Evolutionary conservation across 1,140 invertebrate genomes (phyloP), one percentile per base, ranked within the genome.

Genomic region (Platyscapa corneri): DNA sequence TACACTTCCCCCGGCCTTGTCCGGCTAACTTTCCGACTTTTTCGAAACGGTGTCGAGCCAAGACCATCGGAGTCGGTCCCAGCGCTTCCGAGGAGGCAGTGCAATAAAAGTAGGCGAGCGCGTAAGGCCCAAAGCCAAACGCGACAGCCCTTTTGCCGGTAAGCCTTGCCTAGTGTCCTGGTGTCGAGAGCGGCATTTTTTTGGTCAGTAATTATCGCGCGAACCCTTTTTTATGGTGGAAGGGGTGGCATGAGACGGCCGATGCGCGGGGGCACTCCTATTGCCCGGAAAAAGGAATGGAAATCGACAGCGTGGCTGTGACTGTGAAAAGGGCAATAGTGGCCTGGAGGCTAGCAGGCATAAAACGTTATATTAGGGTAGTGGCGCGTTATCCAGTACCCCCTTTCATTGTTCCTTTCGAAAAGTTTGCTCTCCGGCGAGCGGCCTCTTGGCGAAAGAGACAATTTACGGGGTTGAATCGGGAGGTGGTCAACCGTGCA

Each of bases 121-220:
- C 70, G 34, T 74, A 23, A 14, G 70, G 70, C 70, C 67, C 37
- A 42, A n/a, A 42, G 20, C 20, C 6, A 23, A 27, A 34, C 67
- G 7, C 64, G 12, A 46, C 42, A 39, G n/a, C 65, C 67, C 18
- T 67, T 78, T 53, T 27, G 10, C 49, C 49, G 12, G 34, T n/a
- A 85, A 85, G 77, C 83, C 83, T 85, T 85, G 83, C 83, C 83
- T 80, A 84, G 82, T 85, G 53, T 84, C 75, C 75, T 72, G 56
- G 39, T 72, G n/a, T 65, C 7, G 30, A n/a, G 46, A 30, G 65
- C 67, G 83, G 77, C 77, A 85, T 64, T 80, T 85, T 85, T 85
- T 78, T 78, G 78, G 77, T 85, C 53, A 53, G 77, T 27, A 84
- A 79, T 79, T 79, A 83, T 83, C 74, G 60, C 20, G 23, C 32